A percentile compares a stretch with the other conserved stretches of the same genome.
Evolutionary conservation across 2,888 invertebrate genomes (phyloP).

Genomic region (Doris montereyensis): DNA sequence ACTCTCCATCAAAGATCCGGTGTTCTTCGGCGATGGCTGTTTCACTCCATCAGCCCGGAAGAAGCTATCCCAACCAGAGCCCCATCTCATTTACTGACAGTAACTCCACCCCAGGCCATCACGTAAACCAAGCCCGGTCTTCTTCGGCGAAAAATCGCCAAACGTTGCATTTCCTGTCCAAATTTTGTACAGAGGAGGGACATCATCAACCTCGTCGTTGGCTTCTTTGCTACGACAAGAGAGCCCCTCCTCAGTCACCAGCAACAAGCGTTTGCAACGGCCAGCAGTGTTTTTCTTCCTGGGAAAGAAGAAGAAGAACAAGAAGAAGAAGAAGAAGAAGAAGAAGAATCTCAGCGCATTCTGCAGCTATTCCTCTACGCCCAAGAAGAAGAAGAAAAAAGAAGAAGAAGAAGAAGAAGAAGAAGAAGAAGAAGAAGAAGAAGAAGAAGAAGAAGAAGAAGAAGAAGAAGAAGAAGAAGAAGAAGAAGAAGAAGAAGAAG

Average conservation of each 20-base stretch:
- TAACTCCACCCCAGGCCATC: slow-evolving; percentile 19
- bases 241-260: slow-evolving; percentile 32
- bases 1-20: slow-evolving; percentile 33
- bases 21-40: slow-evolving; percentile 37
- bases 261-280: slow-evolving; percentile 28
- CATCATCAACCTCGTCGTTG: slow-evolving; percentile 29
- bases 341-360: too few relatives aligned
- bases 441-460: slow-evolving; percentile 16
- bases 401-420: too few relatives aligned
- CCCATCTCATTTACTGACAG: slow-evolving; percentile 30
- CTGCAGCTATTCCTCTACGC: too few relatives aligned
- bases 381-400: too few relatives aligned
- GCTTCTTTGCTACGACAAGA: slow-evolving; percentile 33
- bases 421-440: slow-evolving; percentile 29
- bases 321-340: too few relatives aligned
- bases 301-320: slow-evolving; percentile 10
- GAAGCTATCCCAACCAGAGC: slow-evolving; percentile 22
- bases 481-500: slow-evolving; percentile 27
- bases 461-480: slow-evolving; percentile 24
- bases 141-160: slow-evolving; percentile 77
- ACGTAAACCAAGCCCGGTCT: slow-evolving; percentile 48
- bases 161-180: slow-evolving; percentile 90
- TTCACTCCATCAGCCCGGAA: slow-evolving; percentile 31
- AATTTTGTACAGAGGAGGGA: slow-evolving; percentile 85
- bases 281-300: slow-evolving; percentile 24